A percentile compares a stretch with the other conserved stretches of the same genome.
phyloP scores from a whole-genome alignment of 2,888 invertebrate species.

The Nephrotoma flavescens region DNA sequence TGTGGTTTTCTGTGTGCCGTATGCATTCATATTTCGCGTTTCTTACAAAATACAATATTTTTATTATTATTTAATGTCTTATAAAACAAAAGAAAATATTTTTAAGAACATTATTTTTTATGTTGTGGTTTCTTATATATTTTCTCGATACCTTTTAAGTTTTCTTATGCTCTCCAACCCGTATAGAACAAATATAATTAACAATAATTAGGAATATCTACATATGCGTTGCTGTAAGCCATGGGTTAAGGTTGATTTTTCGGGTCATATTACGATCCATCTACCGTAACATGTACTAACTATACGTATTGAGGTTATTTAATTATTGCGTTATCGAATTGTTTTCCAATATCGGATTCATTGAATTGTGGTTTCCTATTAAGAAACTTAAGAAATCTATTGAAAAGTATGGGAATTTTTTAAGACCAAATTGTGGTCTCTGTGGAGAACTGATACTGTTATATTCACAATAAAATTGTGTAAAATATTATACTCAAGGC shows the following conservation, averaged over 20 bases:
- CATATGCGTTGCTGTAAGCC: too few species aligned
- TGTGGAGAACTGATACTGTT: too few species aligned
- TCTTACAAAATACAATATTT: background rate
- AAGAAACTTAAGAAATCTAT: background rate
- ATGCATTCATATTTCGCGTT: background rate
- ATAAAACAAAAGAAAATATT: background rate
- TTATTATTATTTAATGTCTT: background rate
- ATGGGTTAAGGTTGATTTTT: too few species aligned
- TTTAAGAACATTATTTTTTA: background rate
- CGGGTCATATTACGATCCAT: too few species aligned
- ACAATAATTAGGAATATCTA: too few species aligned
- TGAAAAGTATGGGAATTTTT: too few species aligned
- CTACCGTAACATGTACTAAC: background rate
- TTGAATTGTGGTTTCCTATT: background rate
- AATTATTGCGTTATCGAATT: background rate
- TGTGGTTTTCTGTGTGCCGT: background rate
- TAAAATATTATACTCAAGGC: too few species aligned
- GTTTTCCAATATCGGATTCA: background rate
- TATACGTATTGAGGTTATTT: background rate
- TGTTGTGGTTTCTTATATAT: background rate
- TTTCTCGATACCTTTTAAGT: background rate
- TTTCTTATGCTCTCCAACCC: background rate
- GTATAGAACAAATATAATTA: too few species aligned
- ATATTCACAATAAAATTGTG: too few species aligned
- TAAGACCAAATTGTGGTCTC: too few species aligned